Conservation (phyloP, 1,140 invertebrate species). For the Neuroterus valhalla region DNA sequence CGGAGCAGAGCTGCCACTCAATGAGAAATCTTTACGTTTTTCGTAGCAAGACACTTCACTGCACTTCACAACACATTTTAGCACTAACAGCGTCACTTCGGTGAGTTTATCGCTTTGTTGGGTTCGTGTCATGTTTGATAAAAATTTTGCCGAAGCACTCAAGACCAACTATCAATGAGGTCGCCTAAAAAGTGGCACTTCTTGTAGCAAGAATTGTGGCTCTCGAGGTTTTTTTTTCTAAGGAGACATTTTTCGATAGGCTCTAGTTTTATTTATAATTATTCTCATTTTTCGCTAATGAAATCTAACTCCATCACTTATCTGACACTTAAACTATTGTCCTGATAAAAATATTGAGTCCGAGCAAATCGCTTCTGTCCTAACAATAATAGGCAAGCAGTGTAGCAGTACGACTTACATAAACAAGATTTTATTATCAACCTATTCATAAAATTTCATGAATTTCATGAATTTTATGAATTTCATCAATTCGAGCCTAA, state of each 20-base stretch:
- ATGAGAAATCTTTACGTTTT: slow-evolving; percentile 19
- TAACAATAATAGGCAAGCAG: slow-evolving; percentile 9
- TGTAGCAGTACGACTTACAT: slow-evolving; percentile 13
- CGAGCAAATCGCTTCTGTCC: background rate
- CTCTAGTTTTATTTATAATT: no score
- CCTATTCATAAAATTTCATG: no score
- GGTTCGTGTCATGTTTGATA: slow-evolving; percentile 28
- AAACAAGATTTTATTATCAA: no score
- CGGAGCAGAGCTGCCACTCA: background rate
- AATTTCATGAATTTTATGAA: background rate
- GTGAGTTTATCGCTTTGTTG: slow-evolving; percentile 3
- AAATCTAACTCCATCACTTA: no score
- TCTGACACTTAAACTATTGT: background rate
- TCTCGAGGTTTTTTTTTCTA: background rate
- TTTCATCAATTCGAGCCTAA: background rate
- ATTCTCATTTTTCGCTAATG: no score
- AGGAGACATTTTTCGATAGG: background rate
- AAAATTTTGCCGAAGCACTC: slow-evolving; percentile 3
- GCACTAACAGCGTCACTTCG: slow-evolving; percentile 10
- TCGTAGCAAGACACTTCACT: slow-evolving; percentile 23
- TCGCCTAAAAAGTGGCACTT: slow-evolving; percentile 13
- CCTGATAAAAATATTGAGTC: background rate
- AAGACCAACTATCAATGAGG: slow-evolving; percentile 17
- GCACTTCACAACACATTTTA: slow-evolving; percentile 23
- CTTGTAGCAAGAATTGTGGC: slow-evolving; percentile 3